Conservation (phyloP, 2,888 invertebrate genomes). For the Drosophila mayaguana region DNA sequence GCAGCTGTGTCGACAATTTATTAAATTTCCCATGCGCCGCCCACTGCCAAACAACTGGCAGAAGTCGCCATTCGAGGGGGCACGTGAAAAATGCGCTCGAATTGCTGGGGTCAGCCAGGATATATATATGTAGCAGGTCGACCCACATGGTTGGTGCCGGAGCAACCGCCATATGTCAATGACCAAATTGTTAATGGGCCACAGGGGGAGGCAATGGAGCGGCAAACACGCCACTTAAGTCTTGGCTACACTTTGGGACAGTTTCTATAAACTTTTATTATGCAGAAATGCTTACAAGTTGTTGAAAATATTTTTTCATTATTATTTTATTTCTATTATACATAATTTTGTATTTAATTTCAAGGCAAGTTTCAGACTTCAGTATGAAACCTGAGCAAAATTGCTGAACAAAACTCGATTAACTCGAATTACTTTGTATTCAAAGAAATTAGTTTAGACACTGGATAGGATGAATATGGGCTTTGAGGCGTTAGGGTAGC, state of each 20-base stretch:
- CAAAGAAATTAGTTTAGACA: not conserved
- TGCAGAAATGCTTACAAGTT: not conserved
- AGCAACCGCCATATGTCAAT: constrained; percentile 43
- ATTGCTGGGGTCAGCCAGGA: constrained; percentile 22
- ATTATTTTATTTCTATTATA: not conserved
- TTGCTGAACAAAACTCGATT: not conserved
- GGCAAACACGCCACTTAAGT: not conserved
- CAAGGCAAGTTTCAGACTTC: not conserved
- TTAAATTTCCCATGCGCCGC: constrained; percentile 17
- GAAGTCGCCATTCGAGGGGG: constrained; percentile 31
- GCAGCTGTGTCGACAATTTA: constrained; percentile 37
- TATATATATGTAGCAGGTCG: constrained; percentile 14
- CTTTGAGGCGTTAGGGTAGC: constrained; percentile 1
- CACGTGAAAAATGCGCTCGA: constrained; percentile 38
- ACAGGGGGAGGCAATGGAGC: constrained; percentile 12
- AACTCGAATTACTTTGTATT: not conserved
- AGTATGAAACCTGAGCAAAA: not conserved
- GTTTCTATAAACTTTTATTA: not conserved
- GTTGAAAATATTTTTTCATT: not conserved
- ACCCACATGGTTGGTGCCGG: constrained; percentile 11
- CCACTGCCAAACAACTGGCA: constrained; percentile 13
- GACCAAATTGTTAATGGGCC: constrained; percentile 44
- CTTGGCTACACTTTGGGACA: not conserved
- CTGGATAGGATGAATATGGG: not conserved
- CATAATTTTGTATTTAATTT: not conserved